Conservation (phyloP, 2,113 vertebrate species). For the pig (Sus scrofa) region T2T-Sscrofa CM000813.6:3123001-3123500, state of each 20-base stretch:
- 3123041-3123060: slow-evolving; percentile 89
- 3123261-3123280: accelerated
- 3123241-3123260: accelerated
- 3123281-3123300: accelerated
- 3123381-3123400: too few relatives aligned
- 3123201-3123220: too few relatives aligned
- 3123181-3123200: accelerated
- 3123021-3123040: neutral
- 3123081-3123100: too few relatives aligned
- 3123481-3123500: neutral
- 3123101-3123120: too few relatives aligned
- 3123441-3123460: too few relatives aligned
- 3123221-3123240: too few relatives aligned
- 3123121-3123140: accelerated
- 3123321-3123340: neutral
- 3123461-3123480: accelerated
- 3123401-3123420: too few relatives aligned
- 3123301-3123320: accelerated
- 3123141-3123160: accelerated
- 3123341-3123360: too few relatives aligned
- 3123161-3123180: neutral
- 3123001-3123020: neutral
- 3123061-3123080: too few relatives aligned
- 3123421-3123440: too few relatives aligned
- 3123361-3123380: neutral